These are phyloP conservation scores for Anagrus nilaparvatae DNA, from an alignment of 1,140 invertebrate species.

Conservation along the genomic window DNA sequence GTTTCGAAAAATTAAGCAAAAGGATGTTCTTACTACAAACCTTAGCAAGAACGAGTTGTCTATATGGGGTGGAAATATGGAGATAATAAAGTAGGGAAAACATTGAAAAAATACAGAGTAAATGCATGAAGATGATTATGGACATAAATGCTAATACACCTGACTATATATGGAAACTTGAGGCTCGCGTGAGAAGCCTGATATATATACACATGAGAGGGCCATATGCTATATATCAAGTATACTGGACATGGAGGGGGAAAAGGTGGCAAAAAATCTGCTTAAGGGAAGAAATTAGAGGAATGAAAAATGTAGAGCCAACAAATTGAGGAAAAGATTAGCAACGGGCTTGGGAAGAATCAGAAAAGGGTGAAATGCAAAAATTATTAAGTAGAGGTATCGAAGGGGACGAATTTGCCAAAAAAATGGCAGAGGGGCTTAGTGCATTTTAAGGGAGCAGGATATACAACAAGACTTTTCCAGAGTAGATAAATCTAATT, in stretches of 20 bases:
- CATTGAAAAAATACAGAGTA: too few species aligned
- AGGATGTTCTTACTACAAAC: conserved; percentile 7
- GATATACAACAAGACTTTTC: too few species aligned
- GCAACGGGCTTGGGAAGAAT: background rate
- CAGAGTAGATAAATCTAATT: too few species aligned
- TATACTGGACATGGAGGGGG: conserved; percentile 2
- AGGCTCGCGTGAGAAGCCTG: background rate
- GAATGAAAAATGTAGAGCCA: background rate
- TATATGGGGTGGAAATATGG: conserved; percentile 15
- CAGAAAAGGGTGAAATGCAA: background rate
- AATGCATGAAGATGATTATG: conserved; percentile 1
- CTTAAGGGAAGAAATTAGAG: background rate
- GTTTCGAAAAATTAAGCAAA: conserved; percentile 3
- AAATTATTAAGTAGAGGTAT: background rate
- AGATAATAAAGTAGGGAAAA: conserved; percentile 4
- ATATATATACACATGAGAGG: background rate
- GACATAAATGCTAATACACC: background rate
- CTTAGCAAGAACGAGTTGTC: conserved; percentile 1
- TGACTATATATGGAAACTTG: conserved; percentile 2
- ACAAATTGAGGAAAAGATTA: background rate
- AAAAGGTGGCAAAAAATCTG: background rate
- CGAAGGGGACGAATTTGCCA: background rate
- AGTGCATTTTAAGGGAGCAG: too few species aligned
- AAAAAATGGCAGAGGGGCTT: background rate
- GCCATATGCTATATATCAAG: background rate